Percentiles rank a stretch among this genome's conserved stretches.
These are phyloP conservation scores for Phocides pigmalion DNA, from an alignment of 1,140 invertebrate species.

Conservation along the genomic window DNA sequence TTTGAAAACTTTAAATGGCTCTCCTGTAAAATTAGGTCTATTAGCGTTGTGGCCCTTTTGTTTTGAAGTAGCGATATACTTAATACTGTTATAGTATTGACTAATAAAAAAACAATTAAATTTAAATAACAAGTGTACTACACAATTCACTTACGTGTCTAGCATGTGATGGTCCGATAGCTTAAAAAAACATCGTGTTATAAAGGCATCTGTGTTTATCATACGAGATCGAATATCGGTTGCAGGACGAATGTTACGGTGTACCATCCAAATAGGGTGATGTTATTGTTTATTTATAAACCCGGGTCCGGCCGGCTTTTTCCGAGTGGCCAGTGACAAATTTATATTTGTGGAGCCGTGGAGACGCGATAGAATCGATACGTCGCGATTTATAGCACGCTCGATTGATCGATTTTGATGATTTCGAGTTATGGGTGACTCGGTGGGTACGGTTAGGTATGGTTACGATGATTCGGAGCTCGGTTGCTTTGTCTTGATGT, in stretches of 20 bases:
- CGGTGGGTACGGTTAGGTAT: not conserved
- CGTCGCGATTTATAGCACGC: constrained; percentile 69
- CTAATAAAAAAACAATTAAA: not conserved
- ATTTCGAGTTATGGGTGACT: constrained; percentile 54
- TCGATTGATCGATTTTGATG: constrained; percentile 75
- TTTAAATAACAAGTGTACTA: not conserved
- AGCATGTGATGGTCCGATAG: constrained; percentile 14
- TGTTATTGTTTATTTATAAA: constrained; percentile 82
- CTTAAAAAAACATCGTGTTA: constrained; percentile 40
- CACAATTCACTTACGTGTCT: not conserved
- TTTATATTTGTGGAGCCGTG: constrained; percentile 78
- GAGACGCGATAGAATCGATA: constrained; percentile 74
- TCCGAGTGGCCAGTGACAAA: constrained; percentile 74
- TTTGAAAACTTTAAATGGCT: too few relatives aligned
- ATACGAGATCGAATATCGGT: constrained; percentile 55
- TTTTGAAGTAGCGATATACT: too few relatives aligned
- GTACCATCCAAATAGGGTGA: constrained; percentile 61
- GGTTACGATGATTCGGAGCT: not conserved
- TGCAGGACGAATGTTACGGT: constrained; percentile 67
- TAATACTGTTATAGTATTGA: too few relatives aligned
- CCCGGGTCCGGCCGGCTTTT: constrained; percentile 55
- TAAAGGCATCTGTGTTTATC: constrained; percentile 51
- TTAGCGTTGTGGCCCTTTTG: too few relatives aligned
- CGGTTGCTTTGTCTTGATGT: not conserved
- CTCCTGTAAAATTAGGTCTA: too few relatives aligned